These are phyloP conservation scores for Tetragnatha versicolor DNA, from an alignment of 1,140 invertebrate genomes.

Conservation along the genomic window DNA sequence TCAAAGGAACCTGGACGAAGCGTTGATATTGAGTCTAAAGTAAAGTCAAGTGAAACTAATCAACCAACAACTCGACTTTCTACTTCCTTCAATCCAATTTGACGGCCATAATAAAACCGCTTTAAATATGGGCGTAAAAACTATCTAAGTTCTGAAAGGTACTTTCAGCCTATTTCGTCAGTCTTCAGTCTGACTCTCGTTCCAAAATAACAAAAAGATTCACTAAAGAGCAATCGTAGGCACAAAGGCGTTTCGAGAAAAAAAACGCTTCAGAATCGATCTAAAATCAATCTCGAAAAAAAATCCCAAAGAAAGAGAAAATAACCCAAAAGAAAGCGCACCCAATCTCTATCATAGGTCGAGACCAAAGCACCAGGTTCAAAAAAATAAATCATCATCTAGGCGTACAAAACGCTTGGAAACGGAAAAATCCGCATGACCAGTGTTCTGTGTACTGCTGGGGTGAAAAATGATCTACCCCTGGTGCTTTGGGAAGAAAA, in stretches of 20 bases:
- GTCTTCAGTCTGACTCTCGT: no score
- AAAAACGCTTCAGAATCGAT: conserved; percentile 12
- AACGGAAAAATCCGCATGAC: conserved; percentile 24
- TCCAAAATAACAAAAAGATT: no score
- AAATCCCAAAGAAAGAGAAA: neutral
- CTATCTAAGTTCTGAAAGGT: no score
- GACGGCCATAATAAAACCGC: no score
- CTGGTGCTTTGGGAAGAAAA: conserved; percentile 13
- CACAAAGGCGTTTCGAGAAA: neutral
- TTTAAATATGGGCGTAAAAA: no score
- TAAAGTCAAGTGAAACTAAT: no score
- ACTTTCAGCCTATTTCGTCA: no score
- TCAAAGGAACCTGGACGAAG: no score
- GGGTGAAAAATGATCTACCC: conserved; percentile 36
- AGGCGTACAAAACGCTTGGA: conserved; percentile 32
- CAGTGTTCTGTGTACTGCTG: conserved; percentile 22
- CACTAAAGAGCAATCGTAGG: neutral
- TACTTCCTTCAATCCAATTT: no score
- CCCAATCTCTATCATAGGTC: conserved; percentile 32
- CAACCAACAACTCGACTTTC: no score
- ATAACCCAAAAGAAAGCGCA: neutral
- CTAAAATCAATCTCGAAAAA: conserved; percentile 37
- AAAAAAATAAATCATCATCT: conserved; percentile 40
- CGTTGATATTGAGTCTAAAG: no score
- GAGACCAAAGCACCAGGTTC: neutral